Base-by-base conservation (phyloP, 2,888 invertebrate genomes). In the Apoderus coryli region DNA sequence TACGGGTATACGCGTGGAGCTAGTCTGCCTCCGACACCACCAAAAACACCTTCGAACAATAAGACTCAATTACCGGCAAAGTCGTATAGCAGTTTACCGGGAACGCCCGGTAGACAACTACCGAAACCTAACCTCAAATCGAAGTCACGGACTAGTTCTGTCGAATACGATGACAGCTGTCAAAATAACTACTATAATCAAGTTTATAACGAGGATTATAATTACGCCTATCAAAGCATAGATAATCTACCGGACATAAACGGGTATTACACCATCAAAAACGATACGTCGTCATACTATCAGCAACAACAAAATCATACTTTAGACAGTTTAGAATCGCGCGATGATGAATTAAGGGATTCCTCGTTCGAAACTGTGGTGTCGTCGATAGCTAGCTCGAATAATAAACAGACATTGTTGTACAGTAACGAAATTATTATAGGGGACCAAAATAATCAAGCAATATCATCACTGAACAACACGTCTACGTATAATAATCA, bases 221-320 rank as follows among this genome's bases (percentile, higher is more conserved):
- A 73, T 54, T 71, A 72, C 54, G 72, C 73, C 54, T 76, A 76
- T 60, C 66, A 67, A 46, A 74, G 73, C 57, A 68, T 67, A 46
- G 44, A 74, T 54, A 74, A 71, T 55, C 54, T 71, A 10, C 7
- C 5, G 7, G 25, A 24, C 10, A 35, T 35, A 16, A 42, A 38
- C 15, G 50, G 54, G 34, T 47, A 46, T 38, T 53, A 48, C 37
- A 44, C 16, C 30, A 32, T 42, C 33, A 47, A 42, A 40, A 49
- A 49, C 36, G 47, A 48, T 39, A 6, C 12, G 5, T 11, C 25
- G 6, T n/a, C n/a, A n/a, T n/a, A n/a, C n/a, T n/a, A n/a, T n/a
- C 35, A 33, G 11, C 29, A 27, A 14, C n/a, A n/a, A n/a, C n/a
- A n/a, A n/a, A n/a, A n/a, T n/a, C 50, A 64, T 39, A 62, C 63